These are phyloP conservation scores for Emydura subglobosa DNA, from an alignment of 2,113 vertebrate genomes.

Conservation along the genomic window DNA sequence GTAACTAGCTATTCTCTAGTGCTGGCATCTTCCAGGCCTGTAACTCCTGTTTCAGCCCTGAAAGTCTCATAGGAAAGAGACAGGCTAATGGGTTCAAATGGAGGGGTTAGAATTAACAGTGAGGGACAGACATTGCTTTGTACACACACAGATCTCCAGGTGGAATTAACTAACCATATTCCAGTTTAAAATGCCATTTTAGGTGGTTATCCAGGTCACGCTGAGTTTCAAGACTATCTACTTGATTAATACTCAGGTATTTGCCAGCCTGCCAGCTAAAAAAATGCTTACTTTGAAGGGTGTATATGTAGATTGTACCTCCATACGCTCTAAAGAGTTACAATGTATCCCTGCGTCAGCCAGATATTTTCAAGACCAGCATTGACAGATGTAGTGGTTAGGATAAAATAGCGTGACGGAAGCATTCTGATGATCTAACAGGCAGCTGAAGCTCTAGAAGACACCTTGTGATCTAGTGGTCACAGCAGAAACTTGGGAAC, in stretches of 20 bases:
- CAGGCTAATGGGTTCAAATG: background rate
- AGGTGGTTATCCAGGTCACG: background rate
- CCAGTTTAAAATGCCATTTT: background rate
- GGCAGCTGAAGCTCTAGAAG: background rate
- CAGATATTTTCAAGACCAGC: background rate
- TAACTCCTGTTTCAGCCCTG: constrained; percentile 1
- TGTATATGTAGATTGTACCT: background rate
- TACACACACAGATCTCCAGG: background rate
- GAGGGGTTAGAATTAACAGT: background rate
- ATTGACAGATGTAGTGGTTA: background rate
- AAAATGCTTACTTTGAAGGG: background rate
- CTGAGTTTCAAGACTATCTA: background rate
- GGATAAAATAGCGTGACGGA: background rate
- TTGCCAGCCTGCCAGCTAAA: background rate
- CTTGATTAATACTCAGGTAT: background rate
- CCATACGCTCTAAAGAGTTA: background rate
- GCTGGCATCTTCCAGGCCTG: background rate
- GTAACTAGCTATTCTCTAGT: background rate
- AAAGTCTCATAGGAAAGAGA: background rate
- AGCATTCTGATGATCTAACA: background rate
- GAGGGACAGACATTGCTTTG: background rate
- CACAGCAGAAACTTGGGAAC: background rate
- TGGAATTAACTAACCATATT: constrained; percentile 9
- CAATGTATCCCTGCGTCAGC: background rate
- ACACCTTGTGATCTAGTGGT: background rate